Evolutionary conservation across 2,888 invertebrate species (phyloP), one percentile per base, ranked within the genome.

Genomic region (Conops quadrifasciatus): DNA sequence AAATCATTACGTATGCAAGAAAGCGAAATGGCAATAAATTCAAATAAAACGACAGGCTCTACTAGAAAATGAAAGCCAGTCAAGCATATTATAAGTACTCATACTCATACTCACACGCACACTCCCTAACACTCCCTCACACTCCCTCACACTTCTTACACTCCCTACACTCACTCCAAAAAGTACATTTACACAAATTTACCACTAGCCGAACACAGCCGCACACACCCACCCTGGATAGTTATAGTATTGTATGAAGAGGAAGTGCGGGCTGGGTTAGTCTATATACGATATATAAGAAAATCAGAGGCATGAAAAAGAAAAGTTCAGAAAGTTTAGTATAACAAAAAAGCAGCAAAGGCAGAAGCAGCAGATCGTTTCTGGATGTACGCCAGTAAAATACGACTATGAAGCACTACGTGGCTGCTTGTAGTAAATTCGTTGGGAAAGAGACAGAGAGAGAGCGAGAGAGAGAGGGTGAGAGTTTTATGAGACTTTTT

Each of bases 1-100:
- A 71, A 74, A 70, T 71, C 73, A 73, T 74, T 73, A 72, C 65
- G 72, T 74, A 74, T 74, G 73, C 74, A 74, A 59, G 70, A 72
- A 60, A 74, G 72, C 71, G 66, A 49, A 65, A 69, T 15, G 63
- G 71, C 69, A 73, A 74, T 74, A 74, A 74, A 74, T 74, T 74
- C 70, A 71, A 70, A 74, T 73, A 71, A 72, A 73, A 72, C 56
- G 73, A 73, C 73, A 73, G 73, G 71, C 74, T 73, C 68, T 73
- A 74, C 72, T 73, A 70, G 72, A 74, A 70, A 73, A 71, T 71
- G 71, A 73, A 67, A 70, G 71, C 58, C 43, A 64, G 49, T 36
- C 69, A 62, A 68, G 62, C 51, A 58, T 67, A 67, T 58, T 66
- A 49, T 26, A 64, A 47, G 51, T 28, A 26, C 1, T 66, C 53